Evolutionary conservation across 1,140 invertebrate species (phyloP).

Genomic region (Micrasema minimum): DNA sequence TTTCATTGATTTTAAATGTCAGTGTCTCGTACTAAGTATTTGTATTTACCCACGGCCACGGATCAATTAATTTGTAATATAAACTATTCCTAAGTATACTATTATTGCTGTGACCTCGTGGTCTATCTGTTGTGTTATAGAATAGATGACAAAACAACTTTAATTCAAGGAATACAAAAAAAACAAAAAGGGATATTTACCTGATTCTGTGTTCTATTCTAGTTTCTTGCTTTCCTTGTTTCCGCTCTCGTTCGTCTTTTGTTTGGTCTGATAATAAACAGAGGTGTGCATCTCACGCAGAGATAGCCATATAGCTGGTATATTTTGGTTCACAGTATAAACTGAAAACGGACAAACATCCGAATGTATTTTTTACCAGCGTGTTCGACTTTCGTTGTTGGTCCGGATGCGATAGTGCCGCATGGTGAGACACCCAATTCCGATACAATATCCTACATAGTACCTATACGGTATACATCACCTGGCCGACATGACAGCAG

Average conservation of each 20-base stretch:
- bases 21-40: no score
- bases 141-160: no score
- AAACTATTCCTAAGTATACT: no score
- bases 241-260: conserved; percentile 22
- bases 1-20: no score
- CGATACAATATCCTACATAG: not conserved
- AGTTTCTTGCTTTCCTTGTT: conserved; percentile 13
- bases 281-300: conserved; percentile 7
- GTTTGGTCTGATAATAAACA: conserved; percentile 17
- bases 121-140: no score
- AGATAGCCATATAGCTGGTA: not conserved
- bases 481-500: conserved; percentile 27
- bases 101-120: no score
- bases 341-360: not conserved
- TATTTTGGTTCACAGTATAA: not conserved
- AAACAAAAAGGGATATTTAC: not conserved
- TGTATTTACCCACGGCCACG: no score
- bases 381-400: conserved; percentile 8
- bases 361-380: not conserved
- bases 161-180: no score
- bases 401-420: conserved; percentile 46
- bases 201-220: not conserved
- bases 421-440: conserved; percentile 3
- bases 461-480: conserved; percentile 6
- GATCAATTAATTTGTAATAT: no score